Evolutionary conservation across 1,140 invertebrate species (phyloP).

Genomic region (Stegodyphus mimosarum): DNA sequence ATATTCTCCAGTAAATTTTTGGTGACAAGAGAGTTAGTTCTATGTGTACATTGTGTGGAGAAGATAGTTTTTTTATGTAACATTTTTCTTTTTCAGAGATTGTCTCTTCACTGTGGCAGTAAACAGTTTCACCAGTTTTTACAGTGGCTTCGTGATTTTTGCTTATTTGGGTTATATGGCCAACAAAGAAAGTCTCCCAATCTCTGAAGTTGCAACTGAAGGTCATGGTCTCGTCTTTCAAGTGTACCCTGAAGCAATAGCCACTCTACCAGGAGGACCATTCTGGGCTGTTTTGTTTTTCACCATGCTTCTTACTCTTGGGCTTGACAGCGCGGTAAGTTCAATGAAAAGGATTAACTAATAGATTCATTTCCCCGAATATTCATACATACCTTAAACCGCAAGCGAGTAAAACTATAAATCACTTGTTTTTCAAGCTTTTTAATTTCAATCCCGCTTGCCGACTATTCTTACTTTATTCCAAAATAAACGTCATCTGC

Average conservation of each 20-base stretch:
- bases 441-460: no score
- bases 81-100: slow-evolving; percentile 64
- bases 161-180: slow-evolving; percentile 94
- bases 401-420: no score
- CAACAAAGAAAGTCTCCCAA: slow-evolving; percentile 81
- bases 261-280: slow-evolving; percentile 86
- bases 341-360: no score
- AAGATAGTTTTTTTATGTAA: not conserved
- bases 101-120: slow-evolving; percentile 73
- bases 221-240: slow-evolving; percentile 88
- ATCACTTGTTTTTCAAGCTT: no score
- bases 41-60: no score
- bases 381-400: no score
- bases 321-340: slow-evolving; percentile 89
- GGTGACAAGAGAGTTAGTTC: no score
- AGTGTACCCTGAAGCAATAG: slow-evolving; percentile 91
- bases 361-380: no score
- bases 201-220: slow-evolving; percentile 87
- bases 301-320: slow-evolving; percentile 92
- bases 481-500: no score
- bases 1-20: no score
- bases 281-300: slow-evolving; percentile 93
- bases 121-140: slow-evolving; percentile 90
- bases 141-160: slow-evolving; percentile 94
- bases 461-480: no score